Conservation (phyloP, 2,797 vertebrate genomes). For the Chromis chromis region DNA sequence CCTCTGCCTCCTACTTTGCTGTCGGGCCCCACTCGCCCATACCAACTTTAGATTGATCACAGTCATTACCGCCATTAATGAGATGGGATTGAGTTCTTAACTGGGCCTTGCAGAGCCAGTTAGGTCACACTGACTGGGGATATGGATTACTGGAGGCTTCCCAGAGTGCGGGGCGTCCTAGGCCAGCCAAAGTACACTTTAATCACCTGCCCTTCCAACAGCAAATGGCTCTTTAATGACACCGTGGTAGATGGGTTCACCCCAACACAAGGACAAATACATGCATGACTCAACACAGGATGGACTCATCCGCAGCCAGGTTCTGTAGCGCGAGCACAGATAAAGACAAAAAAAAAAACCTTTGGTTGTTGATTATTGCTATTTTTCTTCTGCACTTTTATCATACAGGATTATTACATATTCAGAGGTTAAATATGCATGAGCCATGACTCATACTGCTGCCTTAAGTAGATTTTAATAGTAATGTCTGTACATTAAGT, state of each 20-base stretch:
- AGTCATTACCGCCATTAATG: slow-evolving; percentile 86
- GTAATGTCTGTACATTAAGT: not conserved
- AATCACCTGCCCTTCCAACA: slow-evolving; percentile 79
- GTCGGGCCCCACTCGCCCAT: slow-evolving; percentile 55
- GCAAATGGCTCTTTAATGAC: slow-evolving; percentile 80
- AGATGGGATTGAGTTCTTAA: slow-evolving; percentile 84
- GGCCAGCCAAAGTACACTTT: slow-evolving; percentile 76
- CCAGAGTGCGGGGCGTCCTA: slow-evolving; percentile 59
- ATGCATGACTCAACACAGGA: slow-evolving; percentile 40
- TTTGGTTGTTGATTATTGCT: not conserved
- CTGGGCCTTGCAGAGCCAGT: slow-evolving; percentile 71
- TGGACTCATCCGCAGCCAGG: not conserved
- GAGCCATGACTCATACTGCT: not conserved
- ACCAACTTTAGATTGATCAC: slow-evolving; percentile 81
- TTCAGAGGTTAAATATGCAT: not conserved
- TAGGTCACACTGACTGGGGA: slow-evolving; percentile 76
- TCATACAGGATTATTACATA: not conserved
- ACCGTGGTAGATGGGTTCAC: slow-evolving; percentile 65
- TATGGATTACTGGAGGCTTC: slow-evolving; percentile 78
- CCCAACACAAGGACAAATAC: slow-evolving; percentile 68
- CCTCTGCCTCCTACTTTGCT: slow-evolving; percentile 37
- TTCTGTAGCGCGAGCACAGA: not conserved
- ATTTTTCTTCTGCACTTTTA: not conserved
- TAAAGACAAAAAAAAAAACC: not conserved
- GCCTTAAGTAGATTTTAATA: not conserved